phyloP scores from a whole-genome alignment of 2,113 vertebrate genomes.

The Gambusia affinis region DNA sequence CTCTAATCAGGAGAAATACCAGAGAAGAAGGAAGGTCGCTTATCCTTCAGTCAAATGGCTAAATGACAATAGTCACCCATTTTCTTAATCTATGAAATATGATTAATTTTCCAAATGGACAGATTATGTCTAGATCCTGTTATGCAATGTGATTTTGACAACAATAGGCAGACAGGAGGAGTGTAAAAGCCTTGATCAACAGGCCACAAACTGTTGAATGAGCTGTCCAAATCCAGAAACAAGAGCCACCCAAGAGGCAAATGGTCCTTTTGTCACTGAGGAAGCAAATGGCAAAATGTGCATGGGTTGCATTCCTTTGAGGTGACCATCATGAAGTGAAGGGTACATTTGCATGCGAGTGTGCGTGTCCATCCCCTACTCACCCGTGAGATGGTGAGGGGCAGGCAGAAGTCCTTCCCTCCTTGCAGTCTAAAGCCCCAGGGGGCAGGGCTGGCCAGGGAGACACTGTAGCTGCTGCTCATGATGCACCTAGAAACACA shows the following conservation, averaged over 20 bases:
- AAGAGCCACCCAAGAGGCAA: conserved; percentile 38
- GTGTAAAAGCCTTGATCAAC: conserved; percentile 27
- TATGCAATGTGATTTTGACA: conserved; percentile 45
- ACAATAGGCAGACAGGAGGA: conserved; percentile 19
- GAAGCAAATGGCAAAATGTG: conserved; percentile 43
- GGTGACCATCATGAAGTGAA: conserved; percentile 50
- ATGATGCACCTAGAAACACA: conserved; percentile 78
- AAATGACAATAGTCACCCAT: conserved; percentile 30
- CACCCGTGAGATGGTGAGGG: conserved; percentile 93
- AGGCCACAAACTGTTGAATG: conserved; percentile 23
- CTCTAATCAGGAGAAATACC: conserved; percentile 23
- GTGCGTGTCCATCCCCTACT: conserved; percentile 62
- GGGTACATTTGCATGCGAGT: conserved; percentile 9
- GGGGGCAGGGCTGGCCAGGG: conserved; percentile 90
- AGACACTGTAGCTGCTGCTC: conserved; percentile 94
- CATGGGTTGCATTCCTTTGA: conserved; percentile 53
- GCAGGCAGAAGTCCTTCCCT: conserved; percentile 97
- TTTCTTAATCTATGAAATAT: conserved; percentile 21
- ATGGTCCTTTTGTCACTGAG: conserved; percentile 51
- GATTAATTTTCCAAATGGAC: conserved; percentile 13
- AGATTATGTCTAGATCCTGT: conserved; percentile 20
- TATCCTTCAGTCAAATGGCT: conserved; percentile 31
- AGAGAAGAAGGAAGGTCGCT: conserved; percentile 28
- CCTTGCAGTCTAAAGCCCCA: conserved; percentile 99
- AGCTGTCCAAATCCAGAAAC: conserved; percentile 45